Conservation (phyloP, 1,140 invertebrate genomes). For the Polypedilum vanderplanki region DNA sequence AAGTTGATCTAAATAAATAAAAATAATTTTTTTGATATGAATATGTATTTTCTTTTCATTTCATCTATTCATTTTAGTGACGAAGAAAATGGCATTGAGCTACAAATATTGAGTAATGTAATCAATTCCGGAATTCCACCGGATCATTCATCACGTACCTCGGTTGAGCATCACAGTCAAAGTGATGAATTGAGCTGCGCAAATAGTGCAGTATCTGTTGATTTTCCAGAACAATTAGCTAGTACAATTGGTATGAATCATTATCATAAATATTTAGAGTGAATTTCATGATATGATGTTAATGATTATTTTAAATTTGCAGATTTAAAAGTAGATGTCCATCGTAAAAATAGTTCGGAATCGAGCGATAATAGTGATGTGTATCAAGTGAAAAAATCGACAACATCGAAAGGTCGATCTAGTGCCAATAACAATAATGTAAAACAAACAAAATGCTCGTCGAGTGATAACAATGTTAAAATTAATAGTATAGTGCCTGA, state of each 20-base stretch:
- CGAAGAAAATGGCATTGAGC: slow-evolving; percentile 71
- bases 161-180: slow-evolving; percentile 38
- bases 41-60: not conserved
- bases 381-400: slow-evolving; percentile 43
- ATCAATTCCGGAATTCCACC: slow-evolving; percentile 19
- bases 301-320: slow-evolving; percentile 38
- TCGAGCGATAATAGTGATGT: slow-evolving; percentile 50
- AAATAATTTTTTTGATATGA: not conserved
- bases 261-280: no score
- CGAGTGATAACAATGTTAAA: slow-evolving; percentile 23
- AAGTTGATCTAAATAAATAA: slow-evolving; percentile 19
- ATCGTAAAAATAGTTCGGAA: slow-evolving; percentile 83
- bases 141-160: slow-evolving; percentile 38
- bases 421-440: not conserved
- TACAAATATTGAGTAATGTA: slow-evolving; percentile 58
- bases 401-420: slow-evolving; percentile 21
- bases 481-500: slow-evolving; percentile 22
- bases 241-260: slow-evolving; percentile 56
- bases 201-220: slow-evolving; percentile 55
- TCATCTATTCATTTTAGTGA: slow-evolving; percentile 45
- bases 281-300: not conserved
- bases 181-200: slow-evolving; percentile 51
- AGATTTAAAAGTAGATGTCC: slow-evolving; percentile 87
- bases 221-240: slow-evolving; percentile 53
- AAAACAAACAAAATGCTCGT: not conserved